Evolutionary conservation across 1,140 invertebrate genomes (phyloP), one percentile per base, ranked within the genome.

Genomic region (Cylas formicarius): DNA sequence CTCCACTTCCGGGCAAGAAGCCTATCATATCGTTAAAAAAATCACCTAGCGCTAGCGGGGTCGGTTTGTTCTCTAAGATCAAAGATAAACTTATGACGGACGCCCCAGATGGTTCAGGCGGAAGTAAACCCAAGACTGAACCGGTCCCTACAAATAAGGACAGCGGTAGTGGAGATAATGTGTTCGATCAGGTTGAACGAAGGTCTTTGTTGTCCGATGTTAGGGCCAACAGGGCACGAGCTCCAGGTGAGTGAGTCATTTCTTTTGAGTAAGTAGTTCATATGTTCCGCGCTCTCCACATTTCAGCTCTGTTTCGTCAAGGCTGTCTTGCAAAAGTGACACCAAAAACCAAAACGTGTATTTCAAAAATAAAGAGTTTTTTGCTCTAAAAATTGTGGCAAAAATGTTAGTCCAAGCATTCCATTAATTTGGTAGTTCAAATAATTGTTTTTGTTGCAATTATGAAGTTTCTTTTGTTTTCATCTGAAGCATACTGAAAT

Each of bases 161-260:
- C 18, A 44, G 19, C 44, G 47, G 48, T 16, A 42, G 20, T 20
- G 29, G 35, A 9, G 50, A 63, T 28, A 67, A 65, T 40, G 76
- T 73, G 1, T 80, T 80, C 55, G 77, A 80, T 63, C 71, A 74
- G 43, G 67, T 80, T 13, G 76, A 79, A 54, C 66, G 78, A 21
- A 67, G 68, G 36, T 72, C 77, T 1, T 71, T 80, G 50, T 62
- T 81, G 23, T 68, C 70, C 28, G 78, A 81, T 60, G 75, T 76
- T 18, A 66, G 78, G 32, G 75, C 75, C 4, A 72, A 70, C 40
- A 72, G 78, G 60, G 77, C 67, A 3, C 71, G 72, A 60, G 67
- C 69, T 17, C 71, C 71, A 27, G 66, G 61, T 61, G 39, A 50
- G 48, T 42, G 11, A 32, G 19, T 21, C n/a, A 33, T 23, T 24